Percentiles rank a stretch among this genome's conserved stretches.
Conservation (phyloP, 2,113 vertebrate species). For the Ailurus styani region DNA sequence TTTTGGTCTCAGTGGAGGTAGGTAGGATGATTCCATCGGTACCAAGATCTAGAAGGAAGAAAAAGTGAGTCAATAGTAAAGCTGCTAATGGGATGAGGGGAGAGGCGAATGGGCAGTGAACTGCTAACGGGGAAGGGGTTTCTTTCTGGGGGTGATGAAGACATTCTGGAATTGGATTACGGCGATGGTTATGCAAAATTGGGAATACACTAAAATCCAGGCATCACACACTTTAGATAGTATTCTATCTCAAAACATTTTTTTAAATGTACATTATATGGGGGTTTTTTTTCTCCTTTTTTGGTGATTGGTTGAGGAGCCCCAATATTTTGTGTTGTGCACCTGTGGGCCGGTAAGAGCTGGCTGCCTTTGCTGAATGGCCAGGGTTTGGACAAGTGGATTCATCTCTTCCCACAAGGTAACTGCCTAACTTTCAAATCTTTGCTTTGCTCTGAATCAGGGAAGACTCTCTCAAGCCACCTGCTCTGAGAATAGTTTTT, state of each 20-base stretch:
- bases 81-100: not conserved
- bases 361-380: not conserved
- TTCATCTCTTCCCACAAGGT: not conserved
- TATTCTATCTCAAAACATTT: not conserved
- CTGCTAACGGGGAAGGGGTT: not conserved
- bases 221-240: not conserved
- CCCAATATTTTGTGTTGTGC: not conserved
- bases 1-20: constrained; percentile 82
- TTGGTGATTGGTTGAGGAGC: not conserved
- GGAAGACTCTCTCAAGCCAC: not conserved
- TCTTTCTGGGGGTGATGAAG: not conserved
- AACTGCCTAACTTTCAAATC: not conserved
- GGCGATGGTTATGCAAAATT: not conserved
- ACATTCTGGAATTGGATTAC: not conserved
- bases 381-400: not conserved
- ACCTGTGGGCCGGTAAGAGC: not conserved
- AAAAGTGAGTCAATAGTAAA: not conserved
- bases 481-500: not conserved
- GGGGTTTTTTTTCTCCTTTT: not conserved
- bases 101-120: not conserved
- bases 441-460: not conserved
- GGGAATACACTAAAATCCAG: not conserved
- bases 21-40: constrained; percentile 85
- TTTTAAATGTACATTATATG: not conserved
- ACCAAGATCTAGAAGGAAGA: constrained; percentile 81